Conservation (phyloP, 2,888 invertebrate genomes). For the Eilema sororculum region DNA sequence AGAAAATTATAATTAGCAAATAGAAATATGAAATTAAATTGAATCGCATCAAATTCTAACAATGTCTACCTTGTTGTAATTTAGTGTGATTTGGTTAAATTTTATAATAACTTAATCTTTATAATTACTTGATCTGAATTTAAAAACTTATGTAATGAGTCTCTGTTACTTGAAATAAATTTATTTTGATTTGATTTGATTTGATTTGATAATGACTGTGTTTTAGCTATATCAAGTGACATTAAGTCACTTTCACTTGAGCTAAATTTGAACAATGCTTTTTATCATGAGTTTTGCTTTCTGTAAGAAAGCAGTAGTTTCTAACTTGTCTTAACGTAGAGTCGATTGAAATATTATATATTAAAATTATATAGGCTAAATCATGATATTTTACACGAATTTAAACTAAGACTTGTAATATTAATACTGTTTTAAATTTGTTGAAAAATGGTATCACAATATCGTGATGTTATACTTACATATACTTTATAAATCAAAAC, state of each 20-base stretch:
- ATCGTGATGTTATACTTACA: background rate
- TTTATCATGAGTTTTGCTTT: background rate
- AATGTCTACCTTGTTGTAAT: background rate
- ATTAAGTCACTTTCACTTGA: no score
- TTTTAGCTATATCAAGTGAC: background rate
- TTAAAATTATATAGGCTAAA: background rate
- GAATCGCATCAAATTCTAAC: background rate
- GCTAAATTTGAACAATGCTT: background rate
- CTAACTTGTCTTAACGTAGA: background rate
- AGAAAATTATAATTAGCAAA: background rate
- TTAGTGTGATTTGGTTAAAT: background rate
- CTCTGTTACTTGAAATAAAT: no score
- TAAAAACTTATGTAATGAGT: no score
- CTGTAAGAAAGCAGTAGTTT: background rate
- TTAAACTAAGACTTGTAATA: slow-evolving; percentile 16
- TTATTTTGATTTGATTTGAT: no score
- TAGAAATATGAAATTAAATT: background rate
- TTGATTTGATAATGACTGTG: background rate
- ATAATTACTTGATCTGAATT: no score
- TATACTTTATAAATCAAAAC: background rate
- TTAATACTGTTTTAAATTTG: slow-evolving; percentile 8
- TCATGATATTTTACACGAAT: slow-evolving; percentile 16
- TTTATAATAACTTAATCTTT: no score
- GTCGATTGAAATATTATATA: background rate
- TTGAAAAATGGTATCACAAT: background rate